Evolutionary conservation across 2,797 vertebrate genomes (phyloP), one percentile per base, ranked within the genome.

Genomic region (Chlorospingus flavigularis): DNA sequence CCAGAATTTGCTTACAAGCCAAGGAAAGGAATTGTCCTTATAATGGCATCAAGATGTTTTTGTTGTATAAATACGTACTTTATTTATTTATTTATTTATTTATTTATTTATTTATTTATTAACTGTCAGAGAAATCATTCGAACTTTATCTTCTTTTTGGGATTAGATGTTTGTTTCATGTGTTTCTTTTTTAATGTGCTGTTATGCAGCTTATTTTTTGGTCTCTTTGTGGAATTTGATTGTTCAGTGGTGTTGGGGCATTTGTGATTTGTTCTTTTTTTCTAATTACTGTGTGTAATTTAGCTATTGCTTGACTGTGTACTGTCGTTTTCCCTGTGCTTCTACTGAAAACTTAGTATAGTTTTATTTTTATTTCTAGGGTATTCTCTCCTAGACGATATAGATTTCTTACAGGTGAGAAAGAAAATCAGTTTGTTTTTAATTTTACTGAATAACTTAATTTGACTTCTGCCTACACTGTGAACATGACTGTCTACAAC

Each of bases 31-130:
- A 8, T 47, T 70, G 8, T 43, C 33, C 12, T 60, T 74, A 18
- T 7, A 53, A 19, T 33, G 18, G 5, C 37, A 48, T 9, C 11
- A 54, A 58, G 26, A 51, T 6, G 1, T 42, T 85, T 48, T 61
- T 33, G 7, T 2, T 23, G 10, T 15, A 12, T 43, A 4, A 13
- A 10, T 30, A 3, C 9, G 3, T 42, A 15, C 2, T 16, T 7
- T 47, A 18, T 13, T 19, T 28, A 5, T 25, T 25, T 57, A 11
- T 35, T 17, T 24, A 8, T 33, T n/a, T n/a, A 7, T 15, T 39
- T 58, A 17, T 40, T 43, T 43, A 3, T 43, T 43, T 43, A 6
- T 55, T 55, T 33, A 5, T 14, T 31, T 63, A 18, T 42, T 35
- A 25, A 1, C 21, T 68, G 11, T 40, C 20, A 63, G 19, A 53